phyloP scores from a whole-genome alignment of 2,888 invertebrate genomes.

The Phengaris arion region DNA sequence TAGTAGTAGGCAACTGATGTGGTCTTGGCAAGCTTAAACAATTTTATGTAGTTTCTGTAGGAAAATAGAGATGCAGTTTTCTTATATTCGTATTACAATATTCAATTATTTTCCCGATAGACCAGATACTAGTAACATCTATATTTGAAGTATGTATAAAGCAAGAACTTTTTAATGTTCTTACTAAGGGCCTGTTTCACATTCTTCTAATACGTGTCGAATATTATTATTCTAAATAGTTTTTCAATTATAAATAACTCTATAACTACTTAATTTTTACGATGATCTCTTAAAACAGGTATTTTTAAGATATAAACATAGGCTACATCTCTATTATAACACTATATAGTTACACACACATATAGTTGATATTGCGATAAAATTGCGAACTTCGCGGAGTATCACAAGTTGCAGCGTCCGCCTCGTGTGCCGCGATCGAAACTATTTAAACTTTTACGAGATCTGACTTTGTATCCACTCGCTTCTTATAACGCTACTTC shows the following conservation, averaged over 20 bases:
- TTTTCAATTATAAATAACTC: no score
- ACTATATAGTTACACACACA: no score
- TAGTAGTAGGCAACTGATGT: not conserved
- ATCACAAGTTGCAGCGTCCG: not conserved
- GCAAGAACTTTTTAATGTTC: not conserved
- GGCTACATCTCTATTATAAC: no score
- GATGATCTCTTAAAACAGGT: no score
- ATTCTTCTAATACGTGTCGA: no score
- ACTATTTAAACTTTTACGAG: conserved; percentile 11
- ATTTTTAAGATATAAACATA: no score
- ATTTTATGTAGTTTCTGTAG: not conserved
- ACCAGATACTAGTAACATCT: not conserved
- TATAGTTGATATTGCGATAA: not conserved
- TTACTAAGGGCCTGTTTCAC: not conserved
- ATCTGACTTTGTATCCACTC: not conserved
- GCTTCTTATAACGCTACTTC: not conserved
- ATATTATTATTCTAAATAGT: no score
- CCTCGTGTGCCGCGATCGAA: not conserved
- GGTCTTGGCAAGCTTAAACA: not conserved
- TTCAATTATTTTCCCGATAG: not conserved
- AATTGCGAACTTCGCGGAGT: not conserved
- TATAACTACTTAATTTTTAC: no score
- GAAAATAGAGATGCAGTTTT: not conserved
- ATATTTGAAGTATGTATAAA: no score
- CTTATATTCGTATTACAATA: not conserved